Conservation (phyloP, 2,797 vertebrate genomes). For the Rhyacichthys aspro region DNA sequence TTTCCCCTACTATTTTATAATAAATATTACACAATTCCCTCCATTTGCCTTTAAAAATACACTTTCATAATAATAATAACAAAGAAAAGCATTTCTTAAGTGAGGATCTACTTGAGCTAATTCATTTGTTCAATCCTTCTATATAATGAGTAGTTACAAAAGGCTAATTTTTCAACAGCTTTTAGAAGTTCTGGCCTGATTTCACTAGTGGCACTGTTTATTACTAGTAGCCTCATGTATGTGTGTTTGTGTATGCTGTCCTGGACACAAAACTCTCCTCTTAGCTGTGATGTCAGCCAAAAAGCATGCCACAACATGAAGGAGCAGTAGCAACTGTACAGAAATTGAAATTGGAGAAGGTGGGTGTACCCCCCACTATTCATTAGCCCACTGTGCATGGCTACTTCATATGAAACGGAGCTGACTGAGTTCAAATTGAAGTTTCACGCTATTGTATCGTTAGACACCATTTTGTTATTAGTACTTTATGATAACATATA, state of each 20-base stretch:
- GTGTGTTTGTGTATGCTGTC: slow-evolving; percentile 30
- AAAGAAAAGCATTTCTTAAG: too few relatives aligned
- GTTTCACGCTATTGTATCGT: neutral
- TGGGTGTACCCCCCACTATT: slow-evolving; percentile 37
- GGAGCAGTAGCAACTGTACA: slow-evolving; percentile 81
- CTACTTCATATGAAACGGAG: slow-evolving; percentile 6
- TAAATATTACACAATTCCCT: too few relatives aligned
- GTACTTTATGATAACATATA: neutral
- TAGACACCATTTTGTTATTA: neutral
- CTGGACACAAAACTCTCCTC: slow-evolving; percentile 59
- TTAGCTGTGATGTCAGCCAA: slow-evolving; percentile 81
- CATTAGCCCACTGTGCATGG: slow-evolving; percentile 13
- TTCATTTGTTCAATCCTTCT: slow-evolving; percentile 10
- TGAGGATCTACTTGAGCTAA: neutral
- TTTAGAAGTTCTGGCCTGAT: too few relatives aligned
- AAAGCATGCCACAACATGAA: slow-evolving; percentile 80
- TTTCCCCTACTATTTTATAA: too few relatives aligned
- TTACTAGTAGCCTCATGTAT: slow-evolving; percentile 2
- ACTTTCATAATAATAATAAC: too few relatives aligned
- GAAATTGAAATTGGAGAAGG: slow-evolving; percentile 73
- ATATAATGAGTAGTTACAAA: too few relatives aligned
- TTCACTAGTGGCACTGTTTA: too few relatives aligned
- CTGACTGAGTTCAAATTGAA: slow-evolving; percentile 1
- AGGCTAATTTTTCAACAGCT: too few relatives aligned
- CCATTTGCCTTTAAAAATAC: too few relatives aligned